Evolutionary conservation across 2,888 invertebrate genomes (phyloP), one percentile per base, ranked within the genome.

Genomic region (Andrena bicolor): DNA sequence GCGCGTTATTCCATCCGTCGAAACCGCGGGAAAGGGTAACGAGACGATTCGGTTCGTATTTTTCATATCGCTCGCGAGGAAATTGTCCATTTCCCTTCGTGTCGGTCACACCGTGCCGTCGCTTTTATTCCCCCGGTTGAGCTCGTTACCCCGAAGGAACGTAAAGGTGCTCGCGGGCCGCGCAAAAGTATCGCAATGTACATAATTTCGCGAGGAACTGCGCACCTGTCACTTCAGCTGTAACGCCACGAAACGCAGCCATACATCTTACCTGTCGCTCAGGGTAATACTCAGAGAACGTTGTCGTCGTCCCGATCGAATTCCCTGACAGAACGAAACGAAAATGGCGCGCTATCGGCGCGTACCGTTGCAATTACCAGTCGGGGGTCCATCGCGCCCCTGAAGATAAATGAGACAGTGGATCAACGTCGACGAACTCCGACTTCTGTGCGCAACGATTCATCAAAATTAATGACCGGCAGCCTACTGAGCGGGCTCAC

Each of bases 391-490:
- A 75, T 84, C 78, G 80, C 76, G 74, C 49, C 76, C 76, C 82
- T 49, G 84, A 85, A 85, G 85, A 85, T 84, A 78, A 84, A 85
- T 82, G 85, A 85, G 85, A 85, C 84, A 84, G 82, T 83, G 85
- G 85, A 84, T 85, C 84, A 84, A 84, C 84, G 85, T 82, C 84
- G 84, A 85, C 85, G 82, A 85, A 82, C 82, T 82, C 71, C 78
- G 81, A 85, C 82, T 84, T 84, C 81, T 84, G 73, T 78, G 85
- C 64, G 64, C 73, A 68, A 75, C 82, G 84, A 84, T 85, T 84
- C 82, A 84, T 85, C 85, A 84, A 85, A 84, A 85, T 85, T 84
- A 84, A 84, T 85, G 82, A 82, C 78, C 69, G 61, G 51, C 51
- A 66, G 78, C 82, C 85, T 84, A 77, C 72, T 61, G 66, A 75